Base-by-base conservation (phyloP, 2,888 invertebrate species). In the Synergus laeviventris region DNA sequence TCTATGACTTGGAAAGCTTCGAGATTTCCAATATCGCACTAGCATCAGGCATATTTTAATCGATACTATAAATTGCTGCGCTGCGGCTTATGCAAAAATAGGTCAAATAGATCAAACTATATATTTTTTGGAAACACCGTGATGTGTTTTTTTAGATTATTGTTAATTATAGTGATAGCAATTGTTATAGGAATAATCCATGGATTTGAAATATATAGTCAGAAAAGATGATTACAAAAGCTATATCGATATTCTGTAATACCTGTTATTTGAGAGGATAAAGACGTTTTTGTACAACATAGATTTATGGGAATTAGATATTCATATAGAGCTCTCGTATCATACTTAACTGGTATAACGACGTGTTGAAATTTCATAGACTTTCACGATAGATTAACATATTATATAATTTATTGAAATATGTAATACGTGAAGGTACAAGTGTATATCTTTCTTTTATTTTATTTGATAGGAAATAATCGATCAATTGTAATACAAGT, bases 31-130 rank as follows among this genome's bases (percentile, higher is more conserved):
- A 70, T 70, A 70, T 70, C 70, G n/a, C 31, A 70, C 70, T 11
- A 49, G 49, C 70, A 49, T 70, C 70, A 70, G 70, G 49, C 70
- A 70, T 70, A 70, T 70, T 70, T 70, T 49, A 70, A 70, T 70
- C 70, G 70, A 70, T 70, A 70, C 70, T 70, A 70, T 70, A 70
- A 49, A 70, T 49, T 70, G 70, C 49, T 70, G 21, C 66, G 24
- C 31, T 70, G 70, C 70, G 11, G 70, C 49, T 70, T 5, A 70
- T 70, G 31, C 36, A 70, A 70, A 70, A 70, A 70, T 70, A 49
- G 49, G 70, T 45, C 49, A 49, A 49, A 70, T 49, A 49, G n/a
- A n/a, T n/a, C n/a, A n/a, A 31, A 49, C 49, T 49, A 70, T 70
- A 49, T 70, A 70, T 70, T 70, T 31, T 3, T 31, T 49, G 45